Conservation (phyloP, 1,140 invertebrate species). For the Aradophagus sp. region DNA sequence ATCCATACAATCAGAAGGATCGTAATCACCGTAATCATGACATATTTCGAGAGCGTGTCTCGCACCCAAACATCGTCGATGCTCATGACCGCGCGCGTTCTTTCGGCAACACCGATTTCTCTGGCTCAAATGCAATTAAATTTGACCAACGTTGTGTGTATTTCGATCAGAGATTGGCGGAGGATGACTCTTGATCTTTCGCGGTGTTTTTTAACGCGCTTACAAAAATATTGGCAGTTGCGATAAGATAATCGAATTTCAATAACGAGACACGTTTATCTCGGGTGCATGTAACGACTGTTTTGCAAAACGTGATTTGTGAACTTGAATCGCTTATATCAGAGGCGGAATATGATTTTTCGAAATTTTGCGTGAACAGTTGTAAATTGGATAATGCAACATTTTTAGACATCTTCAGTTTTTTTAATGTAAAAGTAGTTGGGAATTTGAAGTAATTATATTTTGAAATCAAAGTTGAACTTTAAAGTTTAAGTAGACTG, state of each 20-base stretch:
- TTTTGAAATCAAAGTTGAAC: too few species aligned
- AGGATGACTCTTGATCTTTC: slow-evolving; percentile 41
- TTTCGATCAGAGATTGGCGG: slow-evolving; percentile 11
- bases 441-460: too few species aligned
- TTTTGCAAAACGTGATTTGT: too few species aligned
- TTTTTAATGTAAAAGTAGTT: too few species aligned
- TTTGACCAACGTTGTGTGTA: neutral
- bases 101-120: too few species aligned
- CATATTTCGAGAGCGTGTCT: slow-evolving; percentile 62
- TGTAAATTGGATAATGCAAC: too few species aligned
- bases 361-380: too few species aligned
- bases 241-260: slow-evolving; percentile 41
- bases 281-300: too few species aligned
- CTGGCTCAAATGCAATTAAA: slow-evolving; percentile 7
- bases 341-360: too few species aligned
- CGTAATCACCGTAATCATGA: slow-evolving; percentile 45
- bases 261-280: slow-evolving; percentile 4
- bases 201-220: slow-evolving; percentile 4
- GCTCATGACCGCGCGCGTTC: slow-evolving; percentile 57
- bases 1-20: slow-evolving; percentile 46
- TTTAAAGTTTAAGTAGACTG: too few species aligned
- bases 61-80: slow-evolving; percentile 65
- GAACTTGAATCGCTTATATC: too few species aligned
- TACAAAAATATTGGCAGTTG: slow-evolving; percentile 14
- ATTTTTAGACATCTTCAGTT: too few species aligned